A percentile compares a stretch with the other conserved stretches of the same genome.
phyloP scores from a whole-genome alignment of 1,140 invertebrate species.

The Hypsibius dujardini region DNA sequence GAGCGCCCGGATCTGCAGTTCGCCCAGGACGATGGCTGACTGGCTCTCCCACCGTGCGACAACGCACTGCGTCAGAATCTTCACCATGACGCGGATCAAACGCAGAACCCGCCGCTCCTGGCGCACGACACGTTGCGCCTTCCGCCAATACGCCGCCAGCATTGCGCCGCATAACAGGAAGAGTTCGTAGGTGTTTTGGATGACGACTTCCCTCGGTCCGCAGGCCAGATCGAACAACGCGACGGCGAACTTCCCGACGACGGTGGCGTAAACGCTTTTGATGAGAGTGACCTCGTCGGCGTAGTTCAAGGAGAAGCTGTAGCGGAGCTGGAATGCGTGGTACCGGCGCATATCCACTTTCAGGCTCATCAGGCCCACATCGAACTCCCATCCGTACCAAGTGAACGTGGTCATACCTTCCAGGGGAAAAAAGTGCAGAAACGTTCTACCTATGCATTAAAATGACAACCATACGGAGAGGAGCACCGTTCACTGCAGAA shows the following conservation, averaged over 20 bases:
- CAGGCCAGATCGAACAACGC: not conserved
- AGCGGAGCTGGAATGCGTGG: not conserved
- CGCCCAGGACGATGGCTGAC: no score
- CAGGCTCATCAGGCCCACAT: not conserved
- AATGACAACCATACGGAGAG: no score
- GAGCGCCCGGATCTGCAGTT: no score
- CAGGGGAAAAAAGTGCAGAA: no score
- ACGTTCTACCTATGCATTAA: no score
- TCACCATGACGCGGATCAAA: no score
- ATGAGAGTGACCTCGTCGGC: not conserved
- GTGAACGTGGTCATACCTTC: not conserved
- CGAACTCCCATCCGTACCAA: not conserved
- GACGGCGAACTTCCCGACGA: not conserved
- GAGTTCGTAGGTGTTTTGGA: not conserved
- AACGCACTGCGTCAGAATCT: no score
- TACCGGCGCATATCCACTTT: slow-evolving; percentile 1
- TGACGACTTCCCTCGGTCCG: not conserved
- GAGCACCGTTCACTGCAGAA: no score
- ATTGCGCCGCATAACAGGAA: not conserved
- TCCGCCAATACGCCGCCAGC: not conserved
- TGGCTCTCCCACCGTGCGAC: no score
- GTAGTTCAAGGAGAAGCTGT: not conserved
- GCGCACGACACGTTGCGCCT: not conserved
- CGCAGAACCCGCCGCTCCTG: not conserved
- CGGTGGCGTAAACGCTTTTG: not conserved